Evolutionary conservation across 1,140 invertebrate genomes (phyloP), one percentile per base, ranked within the genome.

Genomic region (Copidosoma floridanum): DNA sequence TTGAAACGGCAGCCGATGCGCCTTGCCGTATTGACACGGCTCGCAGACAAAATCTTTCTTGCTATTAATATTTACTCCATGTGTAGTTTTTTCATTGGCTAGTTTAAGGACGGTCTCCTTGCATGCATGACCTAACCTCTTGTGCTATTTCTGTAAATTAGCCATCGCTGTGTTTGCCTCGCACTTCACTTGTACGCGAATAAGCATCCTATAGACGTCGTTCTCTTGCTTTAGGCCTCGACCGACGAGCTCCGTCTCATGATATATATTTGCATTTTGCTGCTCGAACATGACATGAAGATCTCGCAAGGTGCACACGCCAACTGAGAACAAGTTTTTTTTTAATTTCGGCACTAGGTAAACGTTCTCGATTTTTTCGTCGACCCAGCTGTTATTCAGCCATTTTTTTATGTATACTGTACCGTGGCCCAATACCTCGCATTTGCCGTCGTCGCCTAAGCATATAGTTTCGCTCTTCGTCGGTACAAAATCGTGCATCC

Each of bases 291-390:
- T 0, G 14, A 47, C 46, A 1, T 37, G 24, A 14, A 41, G 44
- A 21, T 40, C 16, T 16, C 47, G 56, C 12, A 27, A 7, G 0
- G 47, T 46, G 16, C 40, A 57, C 7, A 52, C 47, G 1, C 53
- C 52, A 7, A 60, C 53, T n/a, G 57, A 64, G 38, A 64, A 58
- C 11, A 64, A 44, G 10, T 63, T 58, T 47, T 63, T 57, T 11
- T 16, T 6, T 1, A 57, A 2, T 12, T 20, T 35, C 1, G 63
- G 57, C 16, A 61, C 47, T 20, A 50, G 40, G 1, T 61, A 16
- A 4, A 64, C 53, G 6, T 57, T 46, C 14, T 61, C 57, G 26
- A 64, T 60, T 18, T 27, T 20, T 21, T 16, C 26, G 21, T 47
- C 43, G 16, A 18, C 20, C 59, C 52, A 61, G 12, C 11, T 37